Base-by-base conservation (phyloP, 2,888 invertebrate genomes). In the Aphidius colemani region DNA sequence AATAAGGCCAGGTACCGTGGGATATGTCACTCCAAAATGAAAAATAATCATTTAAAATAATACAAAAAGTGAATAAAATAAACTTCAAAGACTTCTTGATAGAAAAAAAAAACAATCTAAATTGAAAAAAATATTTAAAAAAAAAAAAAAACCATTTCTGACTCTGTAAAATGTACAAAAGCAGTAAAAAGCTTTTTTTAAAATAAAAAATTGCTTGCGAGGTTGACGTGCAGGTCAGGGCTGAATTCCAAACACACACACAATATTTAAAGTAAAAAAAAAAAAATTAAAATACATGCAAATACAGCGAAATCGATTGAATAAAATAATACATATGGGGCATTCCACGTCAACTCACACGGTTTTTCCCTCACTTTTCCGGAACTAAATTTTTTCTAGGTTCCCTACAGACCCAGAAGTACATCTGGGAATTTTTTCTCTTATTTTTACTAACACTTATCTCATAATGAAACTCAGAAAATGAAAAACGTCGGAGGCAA, bases 161-260 rank as follows among this genome's bases (percentile, higher is more conserved):
- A 18, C 13, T 18, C 39, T 45, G 48, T 43, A 53, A 55, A 59
- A 43, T 56, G 44, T 48, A 13, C 41, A 45, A 63, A 55, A 18
- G 13, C 39, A 18, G 41, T 41, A 40, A 18, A 18, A 56, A 56
- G 39, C 7, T 57, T 45, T 44, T 46, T 30, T 18, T 30, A 8
- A 57, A n/a, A n/a, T n/a, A n/a, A n/a, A n/a, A n/a, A 57, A 57
- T 45, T 39, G 7, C 7, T 3, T 13, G 5, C 53, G 64, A 64
- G 57, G 64, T 64, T 13, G 61, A 64, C 46, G 61, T 51, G 45
- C 53, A 61, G 64, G 64, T 64, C 64, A 64, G 64, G 64, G 64
- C 61, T 57, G 56, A 49, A 60, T 49, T 53, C 13, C 10, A 53
- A 30, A n/a, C 13, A 43, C 18, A 41, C 6, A 49, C 11, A 7